Conservation (phyloP, 2,888 invertebrate species). For the Mimas tiliae region DNA sequence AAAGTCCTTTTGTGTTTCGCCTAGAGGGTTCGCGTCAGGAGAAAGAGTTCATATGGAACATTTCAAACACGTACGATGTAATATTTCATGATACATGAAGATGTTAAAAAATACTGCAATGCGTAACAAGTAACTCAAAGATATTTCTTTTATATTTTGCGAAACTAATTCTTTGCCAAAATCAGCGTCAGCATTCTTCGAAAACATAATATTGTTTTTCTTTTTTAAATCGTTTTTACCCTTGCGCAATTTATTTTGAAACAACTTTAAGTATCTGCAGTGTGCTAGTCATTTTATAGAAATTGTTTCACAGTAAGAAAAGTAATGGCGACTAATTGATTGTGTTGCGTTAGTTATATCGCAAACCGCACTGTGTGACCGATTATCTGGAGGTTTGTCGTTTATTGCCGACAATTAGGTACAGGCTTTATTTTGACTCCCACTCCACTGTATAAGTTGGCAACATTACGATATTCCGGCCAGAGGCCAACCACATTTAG, state of each 20-base stretch:
- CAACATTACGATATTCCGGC: slow-evolving; percentile 54
- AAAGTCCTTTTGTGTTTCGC: slow-evolving; percentile 47
- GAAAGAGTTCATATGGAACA: slow-evolving; percentile 40
- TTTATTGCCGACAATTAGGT: slow-evolving; percentile 31
- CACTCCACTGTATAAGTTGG: slow-evolving; percentile 59
- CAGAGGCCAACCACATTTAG: slow-evolving; percentile 52
- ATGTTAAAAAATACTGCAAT: slow-evolving; percentile 11
- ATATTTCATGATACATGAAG: not conserved
- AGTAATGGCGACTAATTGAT: not conserved
- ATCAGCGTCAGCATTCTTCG: not conserved
- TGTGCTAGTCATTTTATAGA: not conserved
- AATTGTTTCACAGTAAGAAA: not conserved
- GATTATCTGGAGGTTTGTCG: slow-evolving; percentile 27
- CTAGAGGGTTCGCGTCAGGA: slow-evolving; percentile 38
- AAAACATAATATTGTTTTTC: not conserved
- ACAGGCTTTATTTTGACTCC: slow-evolving; percentile 49
- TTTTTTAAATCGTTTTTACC: slow-evolving; percentile 1
- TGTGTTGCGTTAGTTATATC: slow-evolving; percentile 10
- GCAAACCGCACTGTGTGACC: slow-evolving; percentile 22
- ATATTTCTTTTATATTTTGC: not conserved
- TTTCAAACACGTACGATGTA: slow-evolving; percentile 38
- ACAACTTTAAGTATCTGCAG: not conserved
- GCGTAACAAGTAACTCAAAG: not conserved
- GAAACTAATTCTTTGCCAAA: slow-evolving; percentile 1
- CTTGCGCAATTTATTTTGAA: not conserved